Percentiles rank a stretch among this genome's conserved stretches.
These are phyloP conservation scores for Chloroceryle inda DNA, from an alignment of 2,797 vertebrate genomes.

Conservation along the genomic window DNA sequence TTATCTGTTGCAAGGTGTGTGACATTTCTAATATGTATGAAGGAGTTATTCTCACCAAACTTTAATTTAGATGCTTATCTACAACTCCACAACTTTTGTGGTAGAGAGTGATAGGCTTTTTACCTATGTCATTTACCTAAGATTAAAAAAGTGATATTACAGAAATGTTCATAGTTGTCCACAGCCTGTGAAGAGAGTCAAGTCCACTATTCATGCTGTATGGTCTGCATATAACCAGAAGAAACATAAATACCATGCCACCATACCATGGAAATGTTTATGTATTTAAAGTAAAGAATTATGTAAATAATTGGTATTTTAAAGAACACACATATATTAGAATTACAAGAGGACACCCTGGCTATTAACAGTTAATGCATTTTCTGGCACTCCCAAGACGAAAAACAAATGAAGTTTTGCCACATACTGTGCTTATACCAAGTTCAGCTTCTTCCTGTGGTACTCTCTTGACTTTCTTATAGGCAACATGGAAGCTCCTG, in stretches of 20 bases:
- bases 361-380: neutral
- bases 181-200: neutral
- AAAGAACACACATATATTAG: neutral
- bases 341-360: neutral
- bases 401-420: neutral
- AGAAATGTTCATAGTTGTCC: neutral
- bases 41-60: neutral
- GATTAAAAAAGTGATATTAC: neutral
- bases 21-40: neutral
- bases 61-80: constrained; percentile 9
- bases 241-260: neutral
- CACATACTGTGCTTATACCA: neutral
- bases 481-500: neutral
- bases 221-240: neutral
- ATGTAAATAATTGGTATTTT: neutral
- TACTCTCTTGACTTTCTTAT: neutral
- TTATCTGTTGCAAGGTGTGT: neutral
- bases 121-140: neutral
- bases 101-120: neutral
- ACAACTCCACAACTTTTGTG: neutral
- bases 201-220: neutral
- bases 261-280: neutral
- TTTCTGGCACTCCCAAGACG: neutral
- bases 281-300: neutral
- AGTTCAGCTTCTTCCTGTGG: neutral